phyloP scores from a whole-genome alignment of 2,888 invertebrate genomes.

The Amiota communis region DNA sequence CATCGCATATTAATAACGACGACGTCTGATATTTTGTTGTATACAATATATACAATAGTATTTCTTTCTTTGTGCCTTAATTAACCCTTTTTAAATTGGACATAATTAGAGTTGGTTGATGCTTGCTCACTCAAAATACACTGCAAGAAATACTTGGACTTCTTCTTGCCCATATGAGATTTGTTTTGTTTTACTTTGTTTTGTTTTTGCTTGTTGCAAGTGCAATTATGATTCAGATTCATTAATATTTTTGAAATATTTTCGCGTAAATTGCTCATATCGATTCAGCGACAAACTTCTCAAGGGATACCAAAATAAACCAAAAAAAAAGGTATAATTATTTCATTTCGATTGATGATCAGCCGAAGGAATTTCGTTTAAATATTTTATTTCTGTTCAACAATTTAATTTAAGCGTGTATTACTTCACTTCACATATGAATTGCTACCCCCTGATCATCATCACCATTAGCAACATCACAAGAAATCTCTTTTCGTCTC shows the following conservation, averaged over 20 bases:
- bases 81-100: conserved; percentile 70
- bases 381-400: conserved; percentile 18
- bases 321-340: conserved; percentile 52
- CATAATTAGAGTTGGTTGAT: conserved; percentile 57
- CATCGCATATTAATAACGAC: conserved; percentile 67
- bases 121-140: conserved; percentile 35
- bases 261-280: conserved; percentile 68
- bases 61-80: conserved; percentile 61
- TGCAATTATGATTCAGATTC: conserved; percentile 50
- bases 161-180: too few species aligned
- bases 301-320: not conserved
- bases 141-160: conserved; percentile 48
- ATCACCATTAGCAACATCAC: not conserved
- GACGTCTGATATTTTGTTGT: not conserved
- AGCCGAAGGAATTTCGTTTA: conserved; percentile 25
- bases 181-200: not conserved
- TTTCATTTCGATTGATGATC: conserved; percentile 65
- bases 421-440: not conserved
- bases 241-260: conserved; percentile 65
- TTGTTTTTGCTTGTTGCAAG: not conserved
- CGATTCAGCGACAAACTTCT: conserved; percentile 56
- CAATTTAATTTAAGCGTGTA: conserved; percentile 18
- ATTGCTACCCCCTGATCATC: not conserved
- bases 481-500: too few species aligned
- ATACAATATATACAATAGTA: too few species aligned